These are phyloP conservation scores for Petrolisthes cinctipes DNA, from an alignment of 2,888 invertebrate species.

Conservation along the genomic window DNA sequence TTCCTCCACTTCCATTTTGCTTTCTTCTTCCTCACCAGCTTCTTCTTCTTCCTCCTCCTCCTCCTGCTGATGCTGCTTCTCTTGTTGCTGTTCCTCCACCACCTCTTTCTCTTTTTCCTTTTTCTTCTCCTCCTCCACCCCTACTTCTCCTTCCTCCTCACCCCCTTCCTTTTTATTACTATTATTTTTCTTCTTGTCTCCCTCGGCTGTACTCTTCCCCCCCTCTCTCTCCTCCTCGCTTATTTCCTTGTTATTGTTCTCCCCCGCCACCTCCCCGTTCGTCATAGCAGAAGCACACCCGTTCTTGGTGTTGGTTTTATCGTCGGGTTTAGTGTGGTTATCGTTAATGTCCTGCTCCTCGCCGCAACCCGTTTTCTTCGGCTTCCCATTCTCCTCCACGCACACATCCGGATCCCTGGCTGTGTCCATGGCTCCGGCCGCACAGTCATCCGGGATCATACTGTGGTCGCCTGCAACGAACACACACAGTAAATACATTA, in stretches of 20 bases:
- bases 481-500: background rate
- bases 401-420: constrained; percentile 53
- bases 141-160: constrained; percentile 25
- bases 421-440: constrained; percentile 59
- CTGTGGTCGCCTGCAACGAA: constrained; percentile 17
- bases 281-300: constrained; percentile 22
- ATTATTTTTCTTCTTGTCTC: background rate
- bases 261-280: constrained; percentile 37
- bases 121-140: constrained; percentile 11
- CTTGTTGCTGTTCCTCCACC: background rate
- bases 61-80: background rate
- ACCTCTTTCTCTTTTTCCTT: constrained; percentile 7
- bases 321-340: constrained; percentile 48
- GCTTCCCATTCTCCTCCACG: constrained; percentile 46
- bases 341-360: constrained; percentile 51
- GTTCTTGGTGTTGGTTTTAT: background rate
- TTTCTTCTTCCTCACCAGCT: constrained; percentile 17
- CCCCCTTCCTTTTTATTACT: background rate
- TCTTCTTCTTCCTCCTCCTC: background rate
- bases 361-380: constrained; percentile 50
- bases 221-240: constrained; percentile 1
- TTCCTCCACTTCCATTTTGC: constrained; percentile 22
- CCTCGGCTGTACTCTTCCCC: background rate
- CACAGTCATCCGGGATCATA: constrained; percentile 59
- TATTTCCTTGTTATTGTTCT: constrained; percentile 34